Base-by-base conservation (phyloP, 2,113 vertebrate species). In the Bettongia penicillata region DNA sequence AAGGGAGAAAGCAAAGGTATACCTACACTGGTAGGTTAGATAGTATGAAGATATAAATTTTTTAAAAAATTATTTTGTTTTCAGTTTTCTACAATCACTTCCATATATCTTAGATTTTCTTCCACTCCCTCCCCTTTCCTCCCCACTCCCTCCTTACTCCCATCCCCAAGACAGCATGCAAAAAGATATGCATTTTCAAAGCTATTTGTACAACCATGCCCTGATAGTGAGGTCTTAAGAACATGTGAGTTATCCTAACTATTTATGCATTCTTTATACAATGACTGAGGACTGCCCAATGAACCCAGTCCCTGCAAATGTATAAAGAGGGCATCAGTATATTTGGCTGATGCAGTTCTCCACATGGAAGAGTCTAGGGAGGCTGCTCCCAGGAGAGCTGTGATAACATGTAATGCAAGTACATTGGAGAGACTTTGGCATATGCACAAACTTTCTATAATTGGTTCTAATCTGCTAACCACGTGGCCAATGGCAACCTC, bases 1-100 rank as follows among this genome's bases (percentile, higher is more conserved):
- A 94, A 51, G 25, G 51, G 68, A 94, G 31, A 91, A 48, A 89
- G 37, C 92, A 93, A 94, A 92, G 91, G 90, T 91, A 52, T 90
- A 12, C 48, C 31, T 48, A 43, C 37, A 11, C 10, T 51, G 16
- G 91, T 47, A 53, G 84, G 50, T 50, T 28, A 90, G 49, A 43
- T 61, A 68, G 26, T 53, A 25, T 53, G 49, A 91, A 51, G 94
- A 31, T 25, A 52, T 24, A 37, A 51, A 16, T 28, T 92, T 93
- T 48, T 48, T 48, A 2, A 2, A 48, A 48, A 3, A 48, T 48
- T 48, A 48, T 48, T 48, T 48, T 48, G 48, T 48, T 48, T 48
- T 48, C 48, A 3, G 48, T 48, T 48, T 48, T 48, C 48, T 48
- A 48, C 3, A 3, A 48, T 48, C 48, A 48, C 48, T 48, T 48